A percentile compares a stretch with the other conserved stretches of the same genome.
Evolutionary conservation across 2,797 vertebrate genomes (phyloP).

Genomic region (Myotis myotis): DNA sequence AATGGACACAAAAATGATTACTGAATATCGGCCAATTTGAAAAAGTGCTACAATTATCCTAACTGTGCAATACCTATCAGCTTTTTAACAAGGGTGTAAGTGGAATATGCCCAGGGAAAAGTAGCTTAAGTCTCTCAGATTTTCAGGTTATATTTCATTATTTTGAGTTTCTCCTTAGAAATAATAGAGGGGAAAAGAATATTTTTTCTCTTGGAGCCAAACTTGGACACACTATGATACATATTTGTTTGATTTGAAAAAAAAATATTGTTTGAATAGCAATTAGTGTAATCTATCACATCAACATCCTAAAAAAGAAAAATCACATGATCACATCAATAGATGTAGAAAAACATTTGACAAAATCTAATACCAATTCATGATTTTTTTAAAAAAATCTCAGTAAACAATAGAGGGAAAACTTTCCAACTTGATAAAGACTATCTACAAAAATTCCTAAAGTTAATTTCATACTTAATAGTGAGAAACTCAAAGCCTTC

Average conservation of each 20-base stretch:
- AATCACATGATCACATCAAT: neutral
- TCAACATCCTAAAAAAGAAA: neutral
- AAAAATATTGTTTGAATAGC: neutral
- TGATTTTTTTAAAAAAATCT: neutral
- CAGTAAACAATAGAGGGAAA: neutral
- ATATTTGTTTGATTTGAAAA: conserved; percentile 14
- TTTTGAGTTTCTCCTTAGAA: conserved; percentile 51
- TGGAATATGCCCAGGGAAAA: conserved; percentile 58
- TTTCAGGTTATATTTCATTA: conserved; percentile 56
- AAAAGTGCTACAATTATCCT: conserved; percentile 78
- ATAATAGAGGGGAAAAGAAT: neutral
- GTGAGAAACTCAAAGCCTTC: neutral
- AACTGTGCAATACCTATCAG: conserved; percentile 66
- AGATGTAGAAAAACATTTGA: neutral
- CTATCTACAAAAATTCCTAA: neutral
- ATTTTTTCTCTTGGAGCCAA: conserved; percentile 10
- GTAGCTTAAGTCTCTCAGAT: conserved; percentile 49
- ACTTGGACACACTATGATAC: neutral
- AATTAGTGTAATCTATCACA: neutral
- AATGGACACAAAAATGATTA: conserved; percentile 76
- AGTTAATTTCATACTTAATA: neutral
- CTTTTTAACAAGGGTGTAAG: conserved; percentile 56
- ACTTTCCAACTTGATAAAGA: neutral
- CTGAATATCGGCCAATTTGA: conserved; percentile 75
- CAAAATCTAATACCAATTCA: neutral